phyloP scores from a whole-genome alignment of 2,113 vertebrate species.

The Clarias batrachus region DNA sequence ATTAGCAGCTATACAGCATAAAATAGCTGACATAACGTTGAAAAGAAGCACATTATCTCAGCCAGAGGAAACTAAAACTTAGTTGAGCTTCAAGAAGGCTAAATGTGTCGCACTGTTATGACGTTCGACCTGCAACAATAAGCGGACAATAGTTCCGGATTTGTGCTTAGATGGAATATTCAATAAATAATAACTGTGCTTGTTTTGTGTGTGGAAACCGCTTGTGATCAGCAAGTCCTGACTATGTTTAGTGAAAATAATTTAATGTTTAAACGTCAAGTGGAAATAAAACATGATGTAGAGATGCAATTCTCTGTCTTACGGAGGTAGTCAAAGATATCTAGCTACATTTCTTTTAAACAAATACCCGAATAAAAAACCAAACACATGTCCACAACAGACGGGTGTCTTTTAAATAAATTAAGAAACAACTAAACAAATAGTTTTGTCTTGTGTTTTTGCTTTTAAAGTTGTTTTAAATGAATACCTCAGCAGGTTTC shows the following conservation, averaged over 20 bases:
- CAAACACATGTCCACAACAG: not conserved
- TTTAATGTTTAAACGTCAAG: too few relatives aligned
- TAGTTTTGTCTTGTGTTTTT: not conserved
- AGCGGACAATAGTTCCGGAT: slow-evolving; percentile 21
- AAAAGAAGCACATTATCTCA: too few relatives aligned
- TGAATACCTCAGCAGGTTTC: slow-evolving; percentile 47
- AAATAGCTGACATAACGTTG: not conserved
- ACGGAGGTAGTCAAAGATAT: not conserved
- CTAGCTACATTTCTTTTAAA: not conserved
- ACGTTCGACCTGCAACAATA: slow-evolving; percentile 52
- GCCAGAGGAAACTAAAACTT: not conserved
- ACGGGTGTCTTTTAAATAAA: not conserved
- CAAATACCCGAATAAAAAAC: not conserved
- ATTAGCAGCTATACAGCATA: not conserved
- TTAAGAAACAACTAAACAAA: not conserved
- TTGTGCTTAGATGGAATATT: not conserved
- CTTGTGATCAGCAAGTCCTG: not conserved
- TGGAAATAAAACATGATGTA: not conserved
- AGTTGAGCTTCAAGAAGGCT: too few relatives aligned
- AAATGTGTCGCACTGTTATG: not conserved
- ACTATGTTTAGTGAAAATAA: too few relatives aligned
- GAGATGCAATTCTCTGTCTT: not conserved
- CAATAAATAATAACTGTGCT: not conserved
- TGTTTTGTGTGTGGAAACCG: not conserved
- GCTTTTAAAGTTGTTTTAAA: not conserved